Base-by-base conservation (phyloP, 2,113 vertebrate species). In the Oncorhynchus kisutch region DNA sequence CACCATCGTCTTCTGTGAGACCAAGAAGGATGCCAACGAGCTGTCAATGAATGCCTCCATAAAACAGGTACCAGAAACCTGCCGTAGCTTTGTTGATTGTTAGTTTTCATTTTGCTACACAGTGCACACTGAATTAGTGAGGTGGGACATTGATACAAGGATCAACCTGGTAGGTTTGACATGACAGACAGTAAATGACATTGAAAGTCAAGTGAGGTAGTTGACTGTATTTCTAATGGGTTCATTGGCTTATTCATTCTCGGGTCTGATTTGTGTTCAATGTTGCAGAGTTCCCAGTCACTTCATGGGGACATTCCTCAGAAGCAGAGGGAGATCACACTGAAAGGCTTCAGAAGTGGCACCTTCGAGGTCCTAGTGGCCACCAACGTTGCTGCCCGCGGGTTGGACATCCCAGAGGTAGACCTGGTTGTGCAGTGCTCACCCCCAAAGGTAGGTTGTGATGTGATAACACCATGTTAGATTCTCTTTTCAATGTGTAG, bases 381-480 rank as follows among this genome's bases (percentile, higher is more conserved):
- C 80, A 99, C 97, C 62, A 98, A 99, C 5, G 97, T 99, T 25
- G 98, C 98, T 78, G 95, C 98, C 1, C 96, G 98, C 45, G 98
- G 97, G n/a, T 90, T 99, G 79, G 98, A 99, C 88, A 99, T 99
- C 85, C 97, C 98, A 48, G 98, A 99, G 79, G 96, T 99, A n/a
- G 97, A 99, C 83, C 89, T 99, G 79, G 98, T 99, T 45, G 75
- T 99, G 68, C 96, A 99, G 73, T 95, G 95, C 78, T 96, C 94
- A 34, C 97, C 97, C 54, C 98, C 98, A 48, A 98, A 97, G 92
- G 97, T 98, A n/a, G 22, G 54, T 25, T 25, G 25, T 13, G 16
- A n/a, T 11, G 8, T 22, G 8, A 24, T 25, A 64, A 12, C 3
- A 18, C 51, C 39, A 45, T 54, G 51, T 54, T 54, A 54, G 16